These are phyloP conservation scores for Pollenia labialis DNA, from an alignment of 2,888 invertebrate species.

Conservation along the genomic window DNA sequence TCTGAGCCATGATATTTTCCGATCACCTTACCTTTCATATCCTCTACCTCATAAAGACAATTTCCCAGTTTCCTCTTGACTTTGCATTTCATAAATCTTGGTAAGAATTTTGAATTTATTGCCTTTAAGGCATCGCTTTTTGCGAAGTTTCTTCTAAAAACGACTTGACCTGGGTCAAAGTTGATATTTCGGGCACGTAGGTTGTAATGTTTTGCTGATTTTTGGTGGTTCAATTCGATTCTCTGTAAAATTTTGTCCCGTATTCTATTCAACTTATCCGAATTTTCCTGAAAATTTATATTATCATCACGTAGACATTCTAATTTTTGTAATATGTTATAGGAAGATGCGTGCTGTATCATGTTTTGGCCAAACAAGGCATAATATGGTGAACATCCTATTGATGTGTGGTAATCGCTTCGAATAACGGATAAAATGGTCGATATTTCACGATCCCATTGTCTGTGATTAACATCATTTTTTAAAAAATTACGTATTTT, in stretches of 20 bases:
- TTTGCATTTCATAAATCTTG: constrained; percentile 16
- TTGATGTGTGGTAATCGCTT: constrained; percentile 52
- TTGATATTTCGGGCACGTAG: neutral
- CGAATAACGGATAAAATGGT: constrained; percentile 26
- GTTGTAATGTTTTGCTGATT: neutral
- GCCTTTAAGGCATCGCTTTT: neutral
- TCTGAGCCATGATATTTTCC: constrained; percentile 3
- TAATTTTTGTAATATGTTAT: constrained; percentile 14
- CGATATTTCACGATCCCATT: constrained; percentile 49
- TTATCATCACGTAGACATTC: neutral
- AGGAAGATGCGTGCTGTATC: constrained; percentile 34
- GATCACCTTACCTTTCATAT: neutral
- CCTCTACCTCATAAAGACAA: neutral
- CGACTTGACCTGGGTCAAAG: neutral
- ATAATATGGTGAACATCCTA: constrained; percentile 54
- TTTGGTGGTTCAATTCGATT: neutral
- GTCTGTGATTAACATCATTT: constrained; percentile 26
- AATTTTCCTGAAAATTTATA: neutral
- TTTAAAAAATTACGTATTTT: constrained; percentile 45
- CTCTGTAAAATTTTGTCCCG: neutral
- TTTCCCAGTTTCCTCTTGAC: neutral
- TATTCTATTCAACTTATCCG: neutral
- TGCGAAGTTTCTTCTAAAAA: neutral
- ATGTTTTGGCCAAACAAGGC: constrained; percentile 57
- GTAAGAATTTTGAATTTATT: neutral